Evolutionary conservation across 2,113 vertebrate genomes (phyloP), one percentile per base, ranked within the genome.

Genomic region (Rousettus leschenaultii): DNA sequence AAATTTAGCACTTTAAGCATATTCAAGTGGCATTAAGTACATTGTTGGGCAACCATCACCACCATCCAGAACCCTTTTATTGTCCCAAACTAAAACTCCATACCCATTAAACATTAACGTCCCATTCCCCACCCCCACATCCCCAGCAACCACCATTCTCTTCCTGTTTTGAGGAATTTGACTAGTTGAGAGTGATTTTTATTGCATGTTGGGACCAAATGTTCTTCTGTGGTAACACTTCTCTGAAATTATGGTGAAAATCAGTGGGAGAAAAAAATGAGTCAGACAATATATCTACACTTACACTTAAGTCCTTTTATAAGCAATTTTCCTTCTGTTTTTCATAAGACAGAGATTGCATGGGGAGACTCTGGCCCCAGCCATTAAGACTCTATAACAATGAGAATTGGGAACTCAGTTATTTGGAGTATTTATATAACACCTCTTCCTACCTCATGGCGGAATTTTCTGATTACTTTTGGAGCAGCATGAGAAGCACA

Each of bases 181-280:
- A 93, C 77, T 95, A 86, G 55, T 88, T 35, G 48, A 93, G 66
- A 68, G 55, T 55, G 66, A 77, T 55, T 97, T 89, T 95, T 92
- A 82, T 63, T 89, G 74, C 33, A 80, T 30, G 63, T 68, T 53
- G 68, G 79, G 43, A 78, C 66, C 71, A 89, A 97, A 83, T 89
- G 86, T 91, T 94, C 78, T 83, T 65, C 57, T 82, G n/a, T 16
- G 38, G 22, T 86, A 89, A 83, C 30, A 83, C 5, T 51, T 87
- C 71, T 93, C 57, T 75, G 92, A 94, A 92, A 92, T 65, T 40
- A 84, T 14, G 48, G 66, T 91, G 55, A 82, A 93, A 83, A 83
- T 70, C 74, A 79, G 61, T 48, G 66, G 68, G 74, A 28, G 6
- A 5, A 68, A 61, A 61, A 38, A 51, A 66, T 75, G 83, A 96